These are phyloP conservation scores for Zeugodacus cucurbitae DNA, from an alignment of 1,140 invertebrate species.

Conservation along the genomic window DNA sequence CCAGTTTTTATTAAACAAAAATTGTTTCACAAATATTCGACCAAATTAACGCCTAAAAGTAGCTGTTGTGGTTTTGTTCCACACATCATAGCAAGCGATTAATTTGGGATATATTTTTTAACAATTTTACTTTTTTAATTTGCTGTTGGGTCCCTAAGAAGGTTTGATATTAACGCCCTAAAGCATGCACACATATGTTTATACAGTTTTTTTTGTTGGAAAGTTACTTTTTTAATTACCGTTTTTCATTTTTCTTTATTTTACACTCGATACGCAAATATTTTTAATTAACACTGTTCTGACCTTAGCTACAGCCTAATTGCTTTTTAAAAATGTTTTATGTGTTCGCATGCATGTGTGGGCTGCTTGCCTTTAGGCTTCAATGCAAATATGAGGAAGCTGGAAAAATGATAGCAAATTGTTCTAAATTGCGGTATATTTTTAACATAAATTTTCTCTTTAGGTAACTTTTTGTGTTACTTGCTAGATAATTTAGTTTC, in stretches of 20 bases:
- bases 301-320: not conserved
- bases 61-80: not conserved
- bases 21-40: not conserved
- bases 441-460: not conserved
- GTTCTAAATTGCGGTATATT: not conserved
- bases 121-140: not conserved
- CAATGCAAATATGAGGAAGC: not conserved
- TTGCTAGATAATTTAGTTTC: not conserved
- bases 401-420: not conserved
- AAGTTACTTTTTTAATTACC: not conserved
- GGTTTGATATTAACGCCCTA: not conserved
- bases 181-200: not conserved
- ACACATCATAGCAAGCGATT: not conserved
- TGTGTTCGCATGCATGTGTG: too few species aligned
- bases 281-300: slow-evolving; percentile 18
- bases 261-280: not conserved
- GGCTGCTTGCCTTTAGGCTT: too few species aligned
- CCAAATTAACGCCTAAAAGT: not conserved
- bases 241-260: not conserved
- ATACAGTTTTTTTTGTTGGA: not conserved
- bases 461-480: not conserved
- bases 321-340: slow-evolving; percentile 7
- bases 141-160: not conserved
- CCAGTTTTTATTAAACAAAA: not conserved
- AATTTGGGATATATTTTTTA: too few species aligned